phyloP scores from a whole-genome alignment of 2,797 vertebrate species.

The Sebastes matsubarae region DNA sequence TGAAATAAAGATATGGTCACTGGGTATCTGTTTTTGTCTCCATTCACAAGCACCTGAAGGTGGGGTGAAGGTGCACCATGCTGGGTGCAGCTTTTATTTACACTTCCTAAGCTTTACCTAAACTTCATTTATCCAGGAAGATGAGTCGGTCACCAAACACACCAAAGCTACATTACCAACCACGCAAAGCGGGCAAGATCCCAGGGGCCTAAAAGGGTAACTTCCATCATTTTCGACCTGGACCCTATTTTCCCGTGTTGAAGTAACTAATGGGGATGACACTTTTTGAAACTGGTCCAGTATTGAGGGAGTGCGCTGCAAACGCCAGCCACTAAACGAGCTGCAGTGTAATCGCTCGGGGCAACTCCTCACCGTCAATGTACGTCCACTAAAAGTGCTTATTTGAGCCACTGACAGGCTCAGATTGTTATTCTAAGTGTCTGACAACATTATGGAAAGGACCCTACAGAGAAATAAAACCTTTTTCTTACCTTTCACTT shows the following conservation, averaged over 20 bases:
- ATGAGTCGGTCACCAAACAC: not conserved
- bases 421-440: too few relatives aligned
- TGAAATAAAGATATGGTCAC: conserved; percentile 48
- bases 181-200: not conserved
- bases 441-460: too few relatives aligned
- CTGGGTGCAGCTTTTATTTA: not conserved
- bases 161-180: not conserved
- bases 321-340: not conserved
- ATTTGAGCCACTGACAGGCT: too few relatives aligned
- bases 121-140: not conserved
- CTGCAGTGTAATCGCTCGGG: not conserved
- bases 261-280: not conserved
- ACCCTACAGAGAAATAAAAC: too few relatives aligned
- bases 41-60: not conserved
- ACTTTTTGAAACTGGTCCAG: not conserved
- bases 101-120: not conserved
- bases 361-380: too few relatives aligned
- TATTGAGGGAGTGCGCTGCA: not conserved
- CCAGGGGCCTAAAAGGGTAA: not conserved
- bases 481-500: too few relatives aligned
- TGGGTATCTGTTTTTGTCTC: not conserved
- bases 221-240: not conserved
- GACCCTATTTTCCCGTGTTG: not conserved
- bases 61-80: not conserved
- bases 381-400: too few relatives aligned